These are phyloP conservation scores for Azemiops feae DNA, from an alignment of 2,113 vertebrate genomes.

Conservation along the genomic window DNA sequence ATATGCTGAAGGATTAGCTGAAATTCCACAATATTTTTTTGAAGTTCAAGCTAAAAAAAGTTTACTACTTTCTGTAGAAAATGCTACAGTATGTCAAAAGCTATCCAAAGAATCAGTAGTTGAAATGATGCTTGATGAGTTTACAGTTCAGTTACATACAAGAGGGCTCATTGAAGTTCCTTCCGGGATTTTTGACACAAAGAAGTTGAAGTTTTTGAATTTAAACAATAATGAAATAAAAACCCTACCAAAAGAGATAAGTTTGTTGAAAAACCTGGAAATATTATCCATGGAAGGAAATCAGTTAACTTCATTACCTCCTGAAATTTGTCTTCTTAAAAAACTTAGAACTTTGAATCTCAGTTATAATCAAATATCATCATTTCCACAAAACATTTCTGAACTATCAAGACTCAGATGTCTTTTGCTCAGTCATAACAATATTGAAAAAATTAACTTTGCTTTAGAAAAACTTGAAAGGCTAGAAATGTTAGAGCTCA, in stretches of 20 bases:
- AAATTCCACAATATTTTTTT: constrained; percentile 2
- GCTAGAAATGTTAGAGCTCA: constrained; percentile 60
- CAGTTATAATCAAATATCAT: constrained; percentile 52
- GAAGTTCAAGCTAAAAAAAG: constrained; percentile 14
- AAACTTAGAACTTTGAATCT: constrained; percentile 60
- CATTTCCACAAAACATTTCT: constrained; percentile 51
- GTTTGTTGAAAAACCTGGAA: constrained; percentile 58
- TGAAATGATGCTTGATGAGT: constrained; percentile 19
- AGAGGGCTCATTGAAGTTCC: constrained; percentile 55
- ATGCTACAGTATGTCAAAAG: not conserved
- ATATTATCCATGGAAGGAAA: constrained; percentile 63
- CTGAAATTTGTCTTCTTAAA: constrained; percentile 57
- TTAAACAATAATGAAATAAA: constrained; percentile 64
- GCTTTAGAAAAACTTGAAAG: constrained; percentile 52
- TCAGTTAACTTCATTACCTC: constrained; percentile 52
- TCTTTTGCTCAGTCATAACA: constrained; percentile 57
- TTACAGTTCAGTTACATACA: constrained; percentile 48
- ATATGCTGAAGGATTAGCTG: constrained; percentile 6
- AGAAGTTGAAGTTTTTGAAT: constrained; percentile 57
- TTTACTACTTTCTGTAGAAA: not conserved
- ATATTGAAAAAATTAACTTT: constrained; percentile 55
- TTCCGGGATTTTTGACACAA: constrained; percentile 42
- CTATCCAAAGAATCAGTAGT: not conserved
- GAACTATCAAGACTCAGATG: constrained; percentile 48
- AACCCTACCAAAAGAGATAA: constrained; percentile 41